These are phyloP conservation scores for Euzophera pinguis DNA, from an alignment of 2,888 invertebrate genomes.

Conservation along the genomic window DNA sequence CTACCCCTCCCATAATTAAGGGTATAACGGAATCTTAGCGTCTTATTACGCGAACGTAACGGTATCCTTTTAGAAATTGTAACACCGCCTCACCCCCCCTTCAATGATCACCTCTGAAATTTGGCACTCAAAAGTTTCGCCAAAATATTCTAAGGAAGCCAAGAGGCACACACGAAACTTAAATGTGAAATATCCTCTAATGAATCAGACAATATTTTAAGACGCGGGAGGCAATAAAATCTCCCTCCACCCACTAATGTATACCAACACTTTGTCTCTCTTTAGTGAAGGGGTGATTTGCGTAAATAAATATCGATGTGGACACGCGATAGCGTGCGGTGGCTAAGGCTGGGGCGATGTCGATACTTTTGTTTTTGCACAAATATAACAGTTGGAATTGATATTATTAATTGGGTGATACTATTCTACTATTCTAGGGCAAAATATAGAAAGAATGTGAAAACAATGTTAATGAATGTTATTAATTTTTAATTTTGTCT, in stretches of 20 bases:
- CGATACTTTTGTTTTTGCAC: conserved; percentile 19
- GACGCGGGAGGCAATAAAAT: conserved; percentile 75
- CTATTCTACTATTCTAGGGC: too few relatives aligned
- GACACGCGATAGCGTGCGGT: conserved; percentile 37
- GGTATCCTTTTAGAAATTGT: conserved; percentile 79
- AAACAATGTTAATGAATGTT: too few relatives aligned
- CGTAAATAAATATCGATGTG: conserved; percentile 73
- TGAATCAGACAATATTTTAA: conserved; percentile 81
- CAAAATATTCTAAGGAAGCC: conserved; percentile 53
- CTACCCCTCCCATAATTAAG: conserved; percentile 71
- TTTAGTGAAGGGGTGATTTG: conserved; percentile 62
- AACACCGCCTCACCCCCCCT: conserved; percentile 63
- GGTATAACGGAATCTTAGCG: conserved; percentile 79
- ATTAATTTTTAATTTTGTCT: too few relatives aligned
- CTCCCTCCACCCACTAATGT: conserved; percentile 70
- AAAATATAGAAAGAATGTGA: too few relatives aligned
- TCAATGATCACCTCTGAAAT: conserved; percentile 65
- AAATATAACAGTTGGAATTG: not conserved
- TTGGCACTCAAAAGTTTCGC: conserved; percentile 56
- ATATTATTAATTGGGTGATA: not conserved
- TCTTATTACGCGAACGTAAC: conserved; percentile 77
- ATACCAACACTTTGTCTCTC: conserved; percentile 72
- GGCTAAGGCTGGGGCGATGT: conserved; percentile 21
- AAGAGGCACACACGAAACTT: conserved; percentile 72
- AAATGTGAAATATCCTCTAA: conserved; percentile 78